Conservation (phyloP, 2,888 invertebrate genomes). For the Drosophila seclusa region DNA sequence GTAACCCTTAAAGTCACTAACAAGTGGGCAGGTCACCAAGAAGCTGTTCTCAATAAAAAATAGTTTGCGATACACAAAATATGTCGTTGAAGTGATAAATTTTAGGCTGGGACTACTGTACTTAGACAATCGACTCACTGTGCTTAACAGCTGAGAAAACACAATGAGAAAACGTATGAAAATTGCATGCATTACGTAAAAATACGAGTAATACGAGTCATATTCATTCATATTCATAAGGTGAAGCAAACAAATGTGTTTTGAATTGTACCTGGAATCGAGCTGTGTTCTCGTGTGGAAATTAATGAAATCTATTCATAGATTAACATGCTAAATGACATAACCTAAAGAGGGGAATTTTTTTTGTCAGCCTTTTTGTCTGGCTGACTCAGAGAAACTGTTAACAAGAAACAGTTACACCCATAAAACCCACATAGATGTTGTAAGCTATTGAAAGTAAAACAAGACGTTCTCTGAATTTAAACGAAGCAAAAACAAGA, state of each 20-base stretch:
- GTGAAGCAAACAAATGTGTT: background rate
- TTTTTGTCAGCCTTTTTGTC: background rate
- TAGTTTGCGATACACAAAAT: background rate
- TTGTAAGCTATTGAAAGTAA: background rate
- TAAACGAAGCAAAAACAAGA: background rate
- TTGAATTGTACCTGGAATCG: background rate
- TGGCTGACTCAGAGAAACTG: background rate
- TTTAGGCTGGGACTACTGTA: background rate
- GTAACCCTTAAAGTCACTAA: background rate
- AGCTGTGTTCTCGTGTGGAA: background rate
- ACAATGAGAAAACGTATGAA: background rate
- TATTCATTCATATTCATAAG: constrained; percentile 1
- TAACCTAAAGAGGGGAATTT: background rate
- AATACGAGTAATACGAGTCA: constrained; percentile 16
- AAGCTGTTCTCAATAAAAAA: background rate
- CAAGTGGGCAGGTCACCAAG: background rate
- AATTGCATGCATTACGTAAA: constrained; percentile 4
- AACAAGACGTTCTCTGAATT: background rate
- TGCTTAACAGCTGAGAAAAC: background rate
- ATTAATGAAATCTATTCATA: background rate
- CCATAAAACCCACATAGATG: background rate
- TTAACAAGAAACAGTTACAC: background rate
- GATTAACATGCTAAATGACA: background rate
- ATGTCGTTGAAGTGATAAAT: background rate
- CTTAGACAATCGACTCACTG: constrained; percentile 12